phyloP scores from a whole-genome alignment of 2,888 invertebrate species.

The Euplexia lucipara region DNA sequence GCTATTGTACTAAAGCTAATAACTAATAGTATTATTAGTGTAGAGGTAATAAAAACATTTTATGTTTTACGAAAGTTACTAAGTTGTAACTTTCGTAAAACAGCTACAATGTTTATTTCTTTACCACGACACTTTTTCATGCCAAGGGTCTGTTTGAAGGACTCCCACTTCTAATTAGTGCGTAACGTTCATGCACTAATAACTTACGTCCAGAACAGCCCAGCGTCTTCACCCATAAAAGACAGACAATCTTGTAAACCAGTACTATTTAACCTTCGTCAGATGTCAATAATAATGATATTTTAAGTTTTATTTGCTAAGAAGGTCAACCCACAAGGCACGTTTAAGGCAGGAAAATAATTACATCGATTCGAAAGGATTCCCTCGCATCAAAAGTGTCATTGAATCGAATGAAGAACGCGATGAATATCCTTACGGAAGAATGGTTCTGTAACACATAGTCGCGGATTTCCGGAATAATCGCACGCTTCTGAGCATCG shows the following conservation, averaged over 20 bases:
- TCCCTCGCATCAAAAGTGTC: constrained; percentile 23
- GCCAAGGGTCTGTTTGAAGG: constrained; percentile 32
- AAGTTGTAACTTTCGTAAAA: not conserved
- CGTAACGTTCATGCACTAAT: constrained; percentile 49
- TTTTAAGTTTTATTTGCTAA: constrained; percentile 22
- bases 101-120: not conserved
- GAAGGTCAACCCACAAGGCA: not conserved
- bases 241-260: not conserved
- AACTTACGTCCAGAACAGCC: constrained; percentile 7
- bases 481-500: constrained; percentile 48
- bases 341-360: constrained; percentile 44
- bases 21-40: no score
- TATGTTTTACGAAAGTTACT: no score
- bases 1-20: no score
- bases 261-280: constrained; percentile 9
- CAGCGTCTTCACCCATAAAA: constrained; percentile 16
- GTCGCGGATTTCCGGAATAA: constrained; percentile 52
- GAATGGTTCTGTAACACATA: constrained; percentile 32
- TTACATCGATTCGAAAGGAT: constrained; percentile 34
- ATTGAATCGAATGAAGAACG: constrained; percentile 41
- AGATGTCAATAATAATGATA: constrained; percentile 7
- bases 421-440: constrained; percentile 30
- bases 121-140: constrained; percentile 4
- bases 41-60: no score
- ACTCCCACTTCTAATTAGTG: constrained; percentile 42